These are phyloP conservation scores for Poecilia latipinna DNA, from an alignment of 2,113 vertebrate genomes.

Conservation along the genomic window DNA sequence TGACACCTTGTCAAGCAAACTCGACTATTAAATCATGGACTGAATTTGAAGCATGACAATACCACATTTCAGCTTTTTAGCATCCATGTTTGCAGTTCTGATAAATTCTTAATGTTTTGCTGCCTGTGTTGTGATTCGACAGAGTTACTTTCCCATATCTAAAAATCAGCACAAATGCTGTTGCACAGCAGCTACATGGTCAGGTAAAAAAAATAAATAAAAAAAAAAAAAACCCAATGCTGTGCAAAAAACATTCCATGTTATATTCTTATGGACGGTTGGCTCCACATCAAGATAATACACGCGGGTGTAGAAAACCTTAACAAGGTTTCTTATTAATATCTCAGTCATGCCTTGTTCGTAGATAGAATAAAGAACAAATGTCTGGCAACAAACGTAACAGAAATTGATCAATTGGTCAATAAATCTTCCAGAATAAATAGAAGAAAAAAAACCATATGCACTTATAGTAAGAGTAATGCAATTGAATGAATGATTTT, in stretches of 20 bases:
- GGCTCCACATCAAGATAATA: conserved; percentile 10
- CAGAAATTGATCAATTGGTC: too few species aligned
- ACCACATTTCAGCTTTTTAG: background rate
- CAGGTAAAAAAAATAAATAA: conserved; percentile 9
- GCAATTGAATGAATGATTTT: too few species aligned
- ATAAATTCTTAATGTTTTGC: background rate
- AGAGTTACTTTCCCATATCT: background rate
- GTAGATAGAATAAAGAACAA: too few species aligned
- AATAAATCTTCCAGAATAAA: too few species aligned
- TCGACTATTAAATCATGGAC: background rate
- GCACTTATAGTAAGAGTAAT: too few species aligned
- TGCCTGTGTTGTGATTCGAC: conserved; percentile 14
- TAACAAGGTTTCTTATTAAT: conserved; percentile 4
- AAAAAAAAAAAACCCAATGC: too few species aligned
- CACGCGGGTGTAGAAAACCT: background rate
- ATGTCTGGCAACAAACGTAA: too few species aligned
- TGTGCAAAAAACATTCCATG: background rate
- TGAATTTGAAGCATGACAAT: background rate
- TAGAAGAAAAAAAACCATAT: too few species aligned
- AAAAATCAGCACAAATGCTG: conserved; percentile 30
- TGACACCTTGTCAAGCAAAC: background rate
- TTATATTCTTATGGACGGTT: conserved; percentile 1
- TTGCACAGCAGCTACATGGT: background rate
- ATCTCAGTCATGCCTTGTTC: background rate
- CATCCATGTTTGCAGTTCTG: conserved; percentile 13